Base-by-base conservation (phyloP, 1,140 invertebrate genomes). In the Hydropsyche tenuis region DNA sequence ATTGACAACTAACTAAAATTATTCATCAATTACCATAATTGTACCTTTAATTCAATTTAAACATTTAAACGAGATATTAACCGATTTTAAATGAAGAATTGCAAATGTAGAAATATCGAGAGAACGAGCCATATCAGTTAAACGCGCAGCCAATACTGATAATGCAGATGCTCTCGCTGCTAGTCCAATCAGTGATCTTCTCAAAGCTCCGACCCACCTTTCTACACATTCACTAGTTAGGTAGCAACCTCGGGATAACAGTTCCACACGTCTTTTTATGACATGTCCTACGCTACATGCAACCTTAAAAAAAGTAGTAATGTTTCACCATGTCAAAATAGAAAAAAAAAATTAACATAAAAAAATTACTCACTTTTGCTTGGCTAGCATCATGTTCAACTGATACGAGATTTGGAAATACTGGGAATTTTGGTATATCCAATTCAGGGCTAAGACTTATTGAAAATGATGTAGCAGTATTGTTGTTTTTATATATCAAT, bases 381-480 rank as follows among this genome's bases (percentile, higher is more conserved):
- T 94, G 88, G 77, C 90, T 92, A 4, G 95, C 95, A 84, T 97
- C 95, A 80, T 93, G 93, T 80, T 96, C 94, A 4, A 95, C 92
- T 1, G 92, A 93, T 7, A 94, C 90, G 42, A 91, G 84, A 81
- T 88, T 91, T 0, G 92, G 90, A 82, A 95, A 96, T 2, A 90
- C 89, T 42, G 92, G 94, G 80, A 96, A 96, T 81, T 94, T 94
- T 4, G 91, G 92, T 73, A 92, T 80, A 70, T 93, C 91, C 70
- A 86, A 83, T 80, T 92, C 90, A 25, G 86, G 81, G 23, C 85
- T 82, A 72, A 92, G 82, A 72, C 87, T 85, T 1, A 96, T 91
- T 3, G 73, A 73, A 51, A 70, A 77, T 30, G 66, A 73, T 82
- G 95, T 94, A 18, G 69, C 72, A 82, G 95, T 94, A 78, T 94